Evolutionary conservation across 2,113 vertebrate genomes (phyloP).

Genomic region (Cnemophilus loriae): DNA sequence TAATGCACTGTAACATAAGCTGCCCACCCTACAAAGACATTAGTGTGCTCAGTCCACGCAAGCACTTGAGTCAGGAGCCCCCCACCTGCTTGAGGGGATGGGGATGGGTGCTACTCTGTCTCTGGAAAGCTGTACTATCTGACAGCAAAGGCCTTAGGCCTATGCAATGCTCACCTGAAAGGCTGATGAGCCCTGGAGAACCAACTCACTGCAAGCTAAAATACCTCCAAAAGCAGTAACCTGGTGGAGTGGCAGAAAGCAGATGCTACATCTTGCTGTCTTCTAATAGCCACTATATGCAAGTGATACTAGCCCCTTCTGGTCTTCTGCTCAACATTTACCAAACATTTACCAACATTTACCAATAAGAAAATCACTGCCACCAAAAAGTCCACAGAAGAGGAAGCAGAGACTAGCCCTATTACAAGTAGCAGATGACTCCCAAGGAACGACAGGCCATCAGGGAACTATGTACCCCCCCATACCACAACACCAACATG

Average conservation of each 20-base stretch:
- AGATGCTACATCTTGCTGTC: neutral
- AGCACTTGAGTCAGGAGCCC: conserved; percentile 8
- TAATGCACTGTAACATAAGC: conserved; percentile 77
- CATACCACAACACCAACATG: neutral
- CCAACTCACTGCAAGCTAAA: neutral
- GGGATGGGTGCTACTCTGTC: neutral
- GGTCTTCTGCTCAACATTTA: neutral
- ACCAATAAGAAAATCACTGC: neutral
- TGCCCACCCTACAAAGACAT: conserved; percentile 55
- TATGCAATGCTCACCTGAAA: neutral
- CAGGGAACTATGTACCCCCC: neutral
- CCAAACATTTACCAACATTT: neutral
- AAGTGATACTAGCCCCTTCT: neutral
- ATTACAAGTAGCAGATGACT: neutral
- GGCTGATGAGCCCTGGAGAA: neutral
- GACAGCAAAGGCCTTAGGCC: neutral
- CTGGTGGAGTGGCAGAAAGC: neutral
- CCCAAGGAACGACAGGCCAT: neutral
- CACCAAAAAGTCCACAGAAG: neutral
- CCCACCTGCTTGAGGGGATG: neutral
- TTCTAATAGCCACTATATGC: neutral
- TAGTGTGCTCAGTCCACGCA: neutral
- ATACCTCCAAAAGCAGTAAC: neutral
- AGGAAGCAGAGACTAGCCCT: neutral
- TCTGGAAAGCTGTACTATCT: neutral